These are phyloP conservation scores for Eristalinus aeneus DNA, from an alignment of 2,888 invertebrate genomes.

Conservation along the genomic window DNA sequence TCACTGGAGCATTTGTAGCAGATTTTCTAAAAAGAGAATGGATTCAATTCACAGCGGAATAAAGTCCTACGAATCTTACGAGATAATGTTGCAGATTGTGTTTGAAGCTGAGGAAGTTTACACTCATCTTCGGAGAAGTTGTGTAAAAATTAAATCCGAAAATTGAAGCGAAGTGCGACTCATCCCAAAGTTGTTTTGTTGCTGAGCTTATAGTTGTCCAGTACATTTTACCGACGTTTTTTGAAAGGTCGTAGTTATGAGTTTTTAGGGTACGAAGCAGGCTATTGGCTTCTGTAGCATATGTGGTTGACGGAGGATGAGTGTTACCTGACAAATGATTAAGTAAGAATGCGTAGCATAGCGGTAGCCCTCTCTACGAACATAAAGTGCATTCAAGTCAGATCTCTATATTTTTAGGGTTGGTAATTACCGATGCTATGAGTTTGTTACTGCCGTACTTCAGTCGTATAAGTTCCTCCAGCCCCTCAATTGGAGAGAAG, in stretches of 20 bases:
- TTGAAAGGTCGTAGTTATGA: slow-evolving; percentile 36
- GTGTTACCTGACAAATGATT: slow-evolving; percentile 64
- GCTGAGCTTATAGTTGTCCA: slow-evolving; percentile 71
- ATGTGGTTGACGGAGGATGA: slow-evolving; percentile 52
- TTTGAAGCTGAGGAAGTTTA: slow-evolving; percentile 72
- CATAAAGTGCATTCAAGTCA: neutral
- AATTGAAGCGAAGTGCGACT: slow-evolving; percentile 66
- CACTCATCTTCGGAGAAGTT: slow-evolving; percentile 71
- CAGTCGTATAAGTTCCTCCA: slow-evolving; percentile 69
- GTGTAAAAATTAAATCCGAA: slow-evolving; percentile 72
- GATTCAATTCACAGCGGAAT: neutral
- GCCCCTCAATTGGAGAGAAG: slow-evolving; percentile 73
- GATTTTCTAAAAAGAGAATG: slow-evolving; percentile 59
- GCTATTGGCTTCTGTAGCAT: slow-evolving; percentile 35
- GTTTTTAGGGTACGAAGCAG: slow-evolving; percentile 61
- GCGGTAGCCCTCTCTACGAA: slow-evolving; percentile 66
- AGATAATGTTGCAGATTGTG: slow-evolving; percentile 72
- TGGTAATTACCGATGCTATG: slow-evolving; percentile 71
- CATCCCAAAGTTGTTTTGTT: slow-evolving; percentile 73
- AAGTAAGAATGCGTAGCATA: slow-evolving; percentile 72
- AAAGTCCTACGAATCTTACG: slow-evolving; percentile 62
- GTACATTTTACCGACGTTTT: slow-evolving; percentile 40
- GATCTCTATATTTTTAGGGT: too few relatives aligned
- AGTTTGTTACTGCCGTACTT: slow-evolving; percentile 66
- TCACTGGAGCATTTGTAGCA: slow-evolving; percentile 16